Base-by-base conservation (phyloP, 1,140 invertebrate genomes). In the Lineus longissimus region DNA sequence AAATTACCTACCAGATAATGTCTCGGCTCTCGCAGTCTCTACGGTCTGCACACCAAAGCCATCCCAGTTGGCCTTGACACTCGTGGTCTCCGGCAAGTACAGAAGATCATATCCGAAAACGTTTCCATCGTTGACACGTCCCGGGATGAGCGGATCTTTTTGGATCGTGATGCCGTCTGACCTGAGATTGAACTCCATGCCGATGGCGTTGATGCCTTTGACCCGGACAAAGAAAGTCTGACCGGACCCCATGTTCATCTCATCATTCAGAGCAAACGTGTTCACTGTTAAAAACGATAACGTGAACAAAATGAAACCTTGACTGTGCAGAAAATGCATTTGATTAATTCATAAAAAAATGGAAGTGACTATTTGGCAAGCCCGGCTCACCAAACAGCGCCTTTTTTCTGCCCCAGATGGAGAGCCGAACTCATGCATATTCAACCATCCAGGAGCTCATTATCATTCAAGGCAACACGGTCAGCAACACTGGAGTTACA, bases 141-240 rank as follows among this genome's bases (percentile, higher is more conserved):
- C 74, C 19, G 74, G 73, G 11, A 73, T 54, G 11, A 76, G 61
- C 29, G 73, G 68, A 29, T 73, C 63, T 9, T 68, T 57, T 30
- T 67, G 57, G 11, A 76, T 65, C 0, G 70, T 73, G 23, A 74
- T 66, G 11, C 74, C 74, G 59, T 74, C 61, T 2, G 74, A 73
- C 13, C 68, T 40, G 27, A 74, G 25, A 15, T 62, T 67, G 59
- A 70, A 71, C 4, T 54, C 47, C 22, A 59, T 70, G n/a, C 64
- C 69, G 11, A 72, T 31, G 17, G 62, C 61, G 61, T 70, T 75
- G 4, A 67, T 76, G 0, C 70, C 71, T 11, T 67, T 40, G 1
- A 76, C n/a, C 31, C 71, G 45, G 11, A 57, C 58, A 59, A 68
- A 72, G 67, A 73, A 76, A 19, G 64, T 58, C 51, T 73, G 63